Percentiles rank a stretch among this genome's conserved stretches.
phyloP scores from a whole-genome alignment of 2,797 vertebrate genomes.

The Malacoraja senta region DNA sequence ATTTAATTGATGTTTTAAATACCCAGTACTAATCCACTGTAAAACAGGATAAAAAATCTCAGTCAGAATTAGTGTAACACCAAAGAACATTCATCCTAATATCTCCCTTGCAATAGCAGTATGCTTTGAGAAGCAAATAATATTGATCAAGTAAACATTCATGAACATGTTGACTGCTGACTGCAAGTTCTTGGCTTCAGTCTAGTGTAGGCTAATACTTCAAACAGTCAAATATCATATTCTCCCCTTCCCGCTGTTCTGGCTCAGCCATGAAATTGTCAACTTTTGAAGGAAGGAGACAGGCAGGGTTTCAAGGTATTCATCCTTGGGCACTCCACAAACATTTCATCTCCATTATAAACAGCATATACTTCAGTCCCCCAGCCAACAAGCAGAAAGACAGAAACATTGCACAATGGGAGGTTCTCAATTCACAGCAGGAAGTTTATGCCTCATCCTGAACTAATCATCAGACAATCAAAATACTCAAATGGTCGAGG shows the following conservation, averaged over 20 bases:
- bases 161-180: not conserved
- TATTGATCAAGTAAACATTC: not conserved
- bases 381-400: not conserved
- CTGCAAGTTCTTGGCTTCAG: not conserved
- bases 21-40: not conserved
- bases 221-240: not conserved
- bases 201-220: not conserved
- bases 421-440: constrained; percentile 19
- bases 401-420: not conserved
- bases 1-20: constrained; percentile 24
- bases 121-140: not conserved
- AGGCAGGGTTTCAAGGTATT: not conserved
- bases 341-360: not conserved
- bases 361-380: not conserved
- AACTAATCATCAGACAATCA: constrained; percentile 33
- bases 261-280: not conserved
- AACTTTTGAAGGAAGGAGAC: not conserved
- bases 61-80: not conserved
- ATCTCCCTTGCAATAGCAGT: not conserved
- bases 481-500: not conserved
- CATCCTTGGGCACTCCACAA: not conserved
- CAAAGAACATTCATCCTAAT: not conserved
- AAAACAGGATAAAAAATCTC: not conserved
- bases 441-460: not conserved
- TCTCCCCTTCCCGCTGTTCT: not conserved